These are phyloP conservation scores for Heliconius melpomene DNA, from an alignment of 1,140 invertebrate species.

Conservation along the genomic window DNA sequence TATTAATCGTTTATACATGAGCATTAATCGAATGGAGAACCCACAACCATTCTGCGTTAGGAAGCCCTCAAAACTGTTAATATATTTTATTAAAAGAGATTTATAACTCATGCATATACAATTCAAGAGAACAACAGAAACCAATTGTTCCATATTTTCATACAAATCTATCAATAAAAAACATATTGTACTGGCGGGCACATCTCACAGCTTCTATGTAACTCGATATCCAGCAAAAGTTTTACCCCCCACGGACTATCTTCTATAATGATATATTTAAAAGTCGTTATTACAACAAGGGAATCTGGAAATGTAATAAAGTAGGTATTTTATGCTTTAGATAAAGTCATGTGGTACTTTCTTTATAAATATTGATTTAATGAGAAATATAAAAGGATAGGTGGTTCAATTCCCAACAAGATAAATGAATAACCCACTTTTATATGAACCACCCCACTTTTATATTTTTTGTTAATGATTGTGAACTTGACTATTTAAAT, in stretches of 20 bases:
- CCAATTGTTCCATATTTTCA: not conserved
- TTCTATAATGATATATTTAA: conserved; percentile 44
- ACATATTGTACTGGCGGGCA: not conserved
- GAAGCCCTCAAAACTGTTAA: too few species aligned
- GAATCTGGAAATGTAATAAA: not conserved
- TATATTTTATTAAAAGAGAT: too few species aligned
- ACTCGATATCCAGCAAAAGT: conserved; percentile 34
- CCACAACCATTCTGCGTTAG: too few species aligned
- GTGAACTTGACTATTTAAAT: too few species aligned
- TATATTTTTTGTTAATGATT: too few species aligned
- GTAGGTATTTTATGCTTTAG: not conserved
- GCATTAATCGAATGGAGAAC: too few species aligned
- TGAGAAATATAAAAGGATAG: not conserved
- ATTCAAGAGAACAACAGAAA: too few species aligned
- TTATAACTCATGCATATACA: too few species aligned
- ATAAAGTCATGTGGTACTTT: not conserved
- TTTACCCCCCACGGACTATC: conserved; percentile 30
- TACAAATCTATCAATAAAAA: conserved; percentile 12
- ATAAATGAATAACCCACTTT: too few species aligned
- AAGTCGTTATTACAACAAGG: conserved; percentile 38
- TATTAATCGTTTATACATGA: too few species aligned
- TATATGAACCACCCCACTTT: too few species aligned
- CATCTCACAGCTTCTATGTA: conserved; percentile 24
- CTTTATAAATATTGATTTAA: not conserved
- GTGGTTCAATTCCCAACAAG: too few species aligned